A percentile compares a stretch with the other conserved stretches of the same genome.
Evolutionary conservation across 2,113 vertebrate genomes (phyloP).

Genomic region (Tinamus guttatus): DNA sequence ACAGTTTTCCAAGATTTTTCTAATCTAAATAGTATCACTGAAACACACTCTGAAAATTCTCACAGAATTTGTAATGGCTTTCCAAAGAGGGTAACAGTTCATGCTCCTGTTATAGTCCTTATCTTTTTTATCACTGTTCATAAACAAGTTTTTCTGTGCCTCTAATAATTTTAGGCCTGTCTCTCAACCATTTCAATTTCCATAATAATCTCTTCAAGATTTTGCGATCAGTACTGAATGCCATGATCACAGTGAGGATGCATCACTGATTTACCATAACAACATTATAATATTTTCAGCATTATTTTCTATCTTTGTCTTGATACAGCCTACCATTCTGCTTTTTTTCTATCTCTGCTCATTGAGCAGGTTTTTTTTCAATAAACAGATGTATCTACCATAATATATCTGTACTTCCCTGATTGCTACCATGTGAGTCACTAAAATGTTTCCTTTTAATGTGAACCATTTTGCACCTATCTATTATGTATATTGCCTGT

Average conservation of each 20-base stretch:
- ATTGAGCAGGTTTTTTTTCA: neutral
- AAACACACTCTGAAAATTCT: neutral
- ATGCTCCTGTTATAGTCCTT: neutral
- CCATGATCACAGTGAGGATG: neutral
- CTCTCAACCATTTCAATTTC: constrained; percentile 1
- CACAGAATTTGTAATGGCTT: neutral
- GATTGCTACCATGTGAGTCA: neutral
- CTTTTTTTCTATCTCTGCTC: neutral
- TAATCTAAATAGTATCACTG: neutral
- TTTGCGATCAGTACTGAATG: constrained; percentile 3
- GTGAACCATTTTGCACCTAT: neutral
- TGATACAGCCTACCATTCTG: neutral
- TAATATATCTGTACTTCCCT: neutral
- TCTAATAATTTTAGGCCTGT: constrained; percentile 14
- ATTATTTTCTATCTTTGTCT: constrained; percentile 1
- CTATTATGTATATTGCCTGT: neutral
- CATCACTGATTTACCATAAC: neutral
- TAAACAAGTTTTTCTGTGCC: neutral
- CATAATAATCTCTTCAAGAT: neutral
- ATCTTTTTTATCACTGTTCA: neutral
- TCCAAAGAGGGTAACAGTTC: neutral
- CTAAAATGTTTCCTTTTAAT: constrained; percentile 14
- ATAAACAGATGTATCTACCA: neutral
- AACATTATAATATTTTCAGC: constrained; percentile 3
- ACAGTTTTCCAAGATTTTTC: neutral